A percentile compares a stretch with the other conserved stretches of the same genome.
Conservation (phyloP, 2,888 invertebrate species). For the Tachina fera region DNA sequence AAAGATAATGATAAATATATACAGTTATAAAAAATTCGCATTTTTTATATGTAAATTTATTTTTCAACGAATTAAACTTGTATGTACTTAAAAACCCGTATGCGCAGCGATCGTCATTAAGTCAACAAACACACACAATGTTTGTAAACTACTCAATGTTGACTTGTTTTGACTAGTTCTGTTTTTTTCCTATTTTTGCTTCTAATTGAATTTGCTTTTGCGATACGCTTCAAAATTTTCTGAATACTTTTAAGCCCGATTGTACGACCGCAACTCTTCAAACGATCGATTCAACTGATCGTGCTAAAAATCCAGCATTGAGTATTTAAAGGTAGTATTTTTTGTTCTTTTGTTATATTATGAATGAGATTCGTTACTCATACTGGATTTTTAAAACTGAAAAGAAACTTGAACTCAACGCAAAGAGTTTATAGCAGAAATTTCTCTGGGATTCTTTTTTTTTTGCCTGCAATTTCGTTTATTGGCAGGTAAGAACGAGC, state of each 20-base stretch:
- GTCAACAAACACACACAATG: slow-evolving; percentile 20
- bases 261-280: slow-evolving; percentile 59
- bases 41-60: not conserved
- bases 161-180: slow-evolving; percentile 44
- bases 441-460: not conserved
- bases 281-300: slow-evolving; percentile 65
- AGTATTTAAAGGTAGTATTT: slow-evolving; percentile 57
- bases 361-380: slow-evolving; percentile 30
- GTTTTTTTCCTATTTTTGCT: slow-evolving; percentile 25
- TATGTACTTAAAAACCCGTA: slow-evolving; percentile 24
- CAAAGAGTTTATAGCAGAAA: not conserved
- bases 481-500: not conserved
- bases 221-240: not conserved
- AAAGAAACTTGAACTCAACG: slow-evolving; percentile 17
- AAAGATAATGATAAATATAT: slow-evolving; percentile 24
- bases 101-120: slow-evolving; percentile 12
- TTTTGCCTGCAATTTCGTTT: not conserved
- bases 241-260: slow-evolving; percentile 18
- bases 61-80: slow-evolving; percentile 40
- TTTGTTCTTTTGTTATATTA: slow-evolving; percentile 22
- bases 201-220: not conserved
- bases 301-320: slow-evolving; percentile 56
- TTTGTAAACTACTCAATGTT: slow-evolving; percentile 30
- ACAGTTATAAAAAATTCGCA: slow-evolving; percentile 43
- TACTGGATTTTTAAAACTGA: slow-evolving; percentile 22